These are phyloP conservation scores for Eufriesea mexicana DNA, from an alignment of 1,140 invertebrate species.

Conservation along the genomic window DNA sequence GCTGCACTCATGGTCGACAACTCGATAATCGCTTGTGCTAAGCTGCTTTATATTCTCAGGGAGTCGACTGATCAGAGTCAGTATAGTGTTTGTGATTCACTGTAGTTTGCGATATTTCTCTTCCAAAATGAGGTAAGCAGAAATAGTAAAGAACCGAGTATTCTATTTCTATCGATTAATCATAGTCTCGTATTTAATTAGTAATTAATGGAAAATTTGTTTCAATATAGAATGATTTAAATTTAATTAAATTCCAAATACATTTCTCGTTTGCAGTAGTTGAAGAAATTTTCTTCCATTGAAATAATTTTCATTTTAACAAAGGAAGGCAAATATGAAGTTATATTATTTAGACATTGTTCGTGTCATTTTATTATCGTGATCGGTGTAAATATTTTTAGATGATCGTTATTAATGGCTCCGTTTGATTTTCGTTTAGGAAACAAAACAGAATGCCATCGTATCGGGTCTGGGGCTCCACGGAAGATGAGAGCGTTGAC, in stretches of 20 bases:
- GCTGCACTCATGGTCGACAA: not conserved
- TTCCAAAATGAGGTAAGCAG: constrained; percentile 6
- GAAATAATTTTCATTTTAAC: not conserved
- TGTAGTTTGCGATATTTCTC: not conserved
- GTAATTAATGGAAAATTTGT: too few relatives aligned
- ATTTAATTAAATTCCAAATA: too few relatives aligned
- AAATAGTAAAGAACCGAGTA: not conserved
- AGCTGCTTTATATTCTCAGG: not conserved
- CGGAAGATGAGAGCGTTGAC: constrained; percentile 68
- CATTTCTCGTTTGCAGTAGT: too few relatives aligned
- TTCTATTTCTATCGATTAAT: not conserved
- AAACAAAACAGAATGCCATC: constrained; percentile 70
- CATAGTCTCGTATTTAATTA: not conserved
- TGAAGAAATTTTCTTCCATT: not conserved
- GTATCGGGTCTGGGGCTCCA: constrained; percentile 73
- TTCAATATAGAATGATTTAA: too few relatives aligned
- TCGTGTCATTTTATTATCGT: too few relatives aligned
- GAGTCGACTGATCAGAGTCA: not conserved
- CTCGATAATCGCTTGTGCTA: not conserved
- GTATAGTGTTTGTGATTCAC: not conserved
- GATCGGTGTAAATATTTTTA: too few relatives aligned
- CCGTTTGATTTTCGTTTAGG: constrained; percentile 39
- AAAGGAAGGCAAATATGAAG: not conserved
- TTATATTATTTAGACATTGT: not conserved
- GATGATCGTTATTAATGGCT: too few relatives aligned